phyloP scores from a whole-genome alignment of 2,797 vertebrate species.

The Melanotaenia trifasciata region DNA sequence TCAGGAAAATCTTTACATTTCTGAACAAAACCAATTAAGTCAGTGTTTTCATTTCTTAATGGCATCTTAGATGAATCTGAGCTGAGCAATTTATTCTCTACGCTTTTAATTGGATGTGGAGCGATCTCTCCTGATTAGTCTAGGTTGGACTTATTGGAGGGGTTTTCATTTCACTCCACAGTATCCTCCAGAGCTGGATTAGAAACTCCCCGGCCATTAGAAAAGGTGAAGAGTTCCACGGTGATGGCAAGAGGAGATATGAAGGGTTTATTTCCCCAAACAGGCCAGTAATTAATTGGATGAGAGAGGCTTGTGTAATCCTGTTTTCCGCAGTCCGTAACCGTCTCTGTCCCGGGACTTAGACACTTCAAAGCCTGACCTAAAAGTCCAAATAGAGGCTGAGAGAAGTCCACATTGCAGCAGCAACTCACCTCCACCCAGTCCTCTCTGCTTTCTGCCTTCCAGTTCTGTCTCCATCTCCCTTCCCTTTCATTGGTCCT shows the following conservation, averaged over 20 bases:
- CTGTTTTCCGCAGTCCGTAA: slow-evolving; percentile 60
- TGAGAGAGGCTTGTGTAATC: slow-evolving; percentile 65
- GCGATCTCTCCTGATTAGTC: slow-evolving; percentile 40
- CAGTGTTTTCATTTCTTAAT: slow-evolving; percentile 28
- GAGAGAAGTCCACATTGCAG: slow-evolving; percentile 27
- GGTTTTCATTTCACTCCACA: slow-evolving; percentile 17
- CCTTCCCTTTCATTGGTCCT: slow-evolving; percentile 20
- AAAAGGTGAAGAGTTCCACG: slow-evolving; percentile 36
- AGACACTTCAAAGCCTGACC: slow-evolving; percentile 55
- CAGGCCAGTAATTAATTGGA: slow-evolving; percentile 76
- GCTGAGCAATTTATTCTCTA: slow-evolving; percentile 33
- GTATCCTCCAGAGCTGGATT: slow-evolving; percentile 36
- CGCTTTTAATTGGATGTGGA: slow-evolving; percentile 60
- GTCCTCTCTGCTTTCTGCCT: not conserved
- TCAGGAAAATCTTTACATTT: slow-evolving; percentile 27
- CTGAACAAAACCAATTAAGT: slow-evolving; percentile 51
- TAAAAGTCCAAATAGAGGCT: slow-evolving; percentile 41
- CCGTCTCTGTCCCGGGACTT: slow-evolving; percentile 48
- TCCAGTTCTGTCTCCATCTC: slow-evolving; percentile 22
- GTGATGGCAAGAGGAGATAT: slow-evolving; percentile 52
- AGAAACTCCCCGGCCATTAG: slow-evolving; percentile 28
- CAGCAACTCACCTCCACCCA: slow-evolving; percentile 6
- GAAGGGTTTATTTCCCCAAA: slow-evolving; percentile 66
- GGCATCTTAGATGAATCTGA: slow-evolving; percentile 23
- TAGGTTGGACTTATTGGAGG: not conserved